These are phyloP conservation scores for Podarcis lilfordi DNA, from an alignment of 2,797 vertebrate species.

Conservation along the genomic window DNA sequence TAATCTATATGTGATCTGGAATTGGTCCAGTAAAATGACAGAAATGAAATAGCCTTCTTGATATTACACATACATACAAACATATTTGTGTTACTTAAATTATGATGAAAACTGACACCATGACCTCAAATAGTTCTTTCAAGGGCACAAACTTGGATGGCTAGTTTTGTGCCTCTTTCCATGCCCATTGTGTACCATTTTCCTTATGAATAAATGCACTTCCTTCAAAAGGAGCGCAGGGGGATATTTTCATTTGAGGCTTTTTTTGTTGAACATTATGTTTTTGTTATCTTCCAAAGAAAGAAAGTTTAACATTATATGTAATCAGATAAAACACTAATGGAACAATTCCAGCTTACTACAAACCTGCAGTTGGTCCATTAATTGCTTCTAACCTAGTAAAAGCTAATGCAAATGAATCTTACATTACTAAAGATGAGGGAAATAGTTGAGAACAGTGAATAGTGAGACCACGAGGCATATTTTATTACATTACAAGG, in stretches of 20 bases:
- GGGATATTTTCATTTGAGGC: slow-evolving; percentile 26
- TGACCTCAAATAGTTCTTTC: slow-evolving; percentile 17
- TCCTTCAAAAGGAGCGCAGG: too few relatives aligned
- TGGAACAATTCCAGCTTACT: not conserved
- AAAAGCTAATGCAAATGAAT: not conserved
- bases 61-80: slow-evolving; percentile 23
- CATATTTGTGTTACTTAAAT: slow-evolving; percentile 1
- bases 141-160: slow-evolving; percentile 2
- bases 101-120: slow-evolving; percentile 41
- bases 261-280: slow-evolving; percentile 15
- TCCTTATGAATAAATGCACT: not conserved
- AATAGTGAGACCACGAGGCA: not conserved
- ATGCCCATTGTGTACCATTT: not conserved
- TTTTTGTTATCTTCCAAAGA: too few relatives aligned
- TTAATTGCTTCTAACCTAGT: not conserved
- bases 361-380: not conserved
- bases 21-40: slow-evolving; percentile 25
- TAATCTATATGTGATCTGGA: slow-evolving; percentile 38
- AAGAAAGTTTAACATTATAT: not conserved
- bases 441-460: not conserved
- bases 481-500: not conserved
- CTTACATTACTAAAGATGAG: not conserved
- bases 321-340: not conserved
- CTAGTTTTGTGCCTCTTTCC: slow-evolving; percentile 15
- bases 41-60: slow-evolving; percentile 36